Conservation (phyloP, 2,888 invertebrate species). For the Epirrita christyi region DNA sequence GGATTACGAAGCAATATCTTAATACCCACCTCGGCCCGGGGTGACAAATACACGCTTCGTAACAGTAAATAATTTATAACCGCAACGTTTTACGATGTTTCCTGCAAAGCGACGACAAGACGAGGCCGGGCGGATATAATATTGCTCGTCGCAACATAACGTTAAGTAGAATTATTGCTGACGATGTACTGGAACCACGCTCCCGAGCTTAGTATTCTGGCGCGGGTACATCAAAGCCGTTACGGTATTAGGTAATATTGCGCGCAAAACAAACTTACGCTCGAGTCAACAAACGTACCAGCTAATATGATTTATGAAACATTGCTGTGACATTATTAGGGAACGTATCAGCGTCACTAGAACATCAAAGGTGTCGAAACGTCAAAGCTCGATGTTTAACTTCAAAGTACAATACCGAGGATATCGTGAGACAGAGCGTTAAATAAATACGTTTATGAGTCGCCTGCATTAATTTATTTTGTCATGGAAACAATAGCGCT, state of each 20-base stretch:
- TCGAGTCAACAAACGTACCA: constrained; percentile 54
- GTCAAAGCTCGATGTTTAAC: constrained; percentile 55
- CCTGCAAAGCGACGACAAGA: constrained; percentile 67
- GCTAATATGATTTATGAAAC: constrained; percentile 63
- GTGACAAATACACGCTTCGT: constrained; percentile 80
- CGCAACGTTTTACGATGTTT: constrained; percentile 66
- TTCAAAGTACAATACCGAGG: constrained; percentile 72
- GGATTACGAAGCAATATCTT: constrained; percentile 83
- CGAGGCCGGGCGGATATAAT: constrained; percentile 51
- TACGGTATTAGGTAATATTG: constrained; percentile 54
- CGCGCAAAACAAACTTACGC: constrained; percentile 53
- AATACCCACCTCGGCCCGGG: constrained; percentile 74
- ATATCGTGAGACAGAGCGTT: constrained; percentile 59
- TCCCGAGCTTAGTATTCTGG: constrained; percentile 53
- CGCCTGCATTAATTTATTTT: constrained; percentile 74
- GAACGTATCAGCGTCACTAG: constrained; percentile 48
- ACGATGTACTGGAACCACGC: constrained; percentile 53
- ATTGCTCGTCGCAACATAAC: constrained; percentile 58
- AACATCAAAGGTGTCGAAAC: constrained; percentile 69
- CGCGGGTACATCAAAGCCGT: constrained; percentile 63
- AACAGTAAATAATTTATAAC: constrained; percentile 82
- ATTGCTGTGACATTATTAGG: constrained; percentile 46
- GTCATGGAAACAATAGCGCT: constrained; percentile 74
- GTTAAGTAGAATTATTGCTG: constrained; percentile 69
- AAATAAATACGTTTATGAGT: constrained; percentile 71